These are phyloP conservation scores for Musca vetustissima DNA, from an alignment of 1,140 invertebrate genomes.

Conservation along the genomic window DNA sequence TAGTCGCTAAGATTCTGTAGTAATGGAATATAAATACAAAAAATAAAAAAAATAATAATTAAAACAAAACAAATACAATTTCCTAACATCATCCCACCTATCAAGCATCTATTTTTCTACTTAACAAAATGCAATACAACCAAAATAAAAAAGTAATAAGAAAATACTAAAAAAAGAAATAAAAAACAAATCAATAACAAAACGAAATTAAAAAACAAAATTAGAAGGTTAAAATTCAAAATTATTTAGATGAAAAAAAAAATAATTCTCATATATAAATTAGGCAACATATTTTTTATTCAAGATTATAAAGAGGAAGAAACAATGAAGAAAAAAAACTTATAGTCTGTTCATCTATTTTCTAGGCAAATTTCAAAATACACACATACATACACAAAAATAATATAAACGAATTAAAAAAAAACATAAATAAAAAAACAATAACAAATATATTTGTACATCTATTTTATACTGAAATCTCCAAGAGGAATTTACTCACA, in stretches of 20 bases:
- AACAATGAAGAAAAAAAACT: not conserved
- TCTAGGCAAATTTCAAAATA: not conserved
- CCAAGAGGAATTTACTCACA: too few relatives aligned
- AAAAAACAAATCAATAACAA: not conserved
- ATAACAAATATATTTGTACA: not conserved
- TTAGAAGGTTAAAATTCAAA: not conserved
- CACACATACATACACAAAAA: not conserved
- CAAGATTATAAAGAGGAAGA: not conserved
- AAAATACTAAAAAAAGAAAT: conserved; percentile 13
- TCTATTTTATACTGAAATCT: conserved; percentile 10
- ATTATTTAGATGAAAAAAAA: conserved; percentile 1
- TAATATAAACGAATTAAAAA: not conserved
- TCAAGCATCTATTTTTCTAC: conserved; percentile 25
- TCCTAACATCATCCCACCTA: conserved; percentile 23
- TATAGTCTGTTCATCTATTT: conserved; percentile 21
- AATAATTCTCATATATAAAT: conserved; percentile 3
- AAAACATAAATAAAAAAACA: not conserved
- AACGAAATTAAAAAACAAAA: not conserved
- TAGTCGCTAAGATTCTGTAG: conserved; percentile 18
- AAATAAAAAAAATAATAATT: conserved; percentile 4
- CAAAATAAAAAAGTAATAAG: too few relatives aligned
- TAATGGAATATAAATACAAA: not conserved
- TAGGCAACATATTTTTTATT: conserved; percentile 22
- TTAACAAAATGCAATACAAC: conserved; percentile 10
- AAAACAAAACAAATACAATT: conserved; percentile 18